A percentile compares a stretch with the other conserved stretches of the same genome.
Evolutionary conservation across 1,140 invertebrate species (phyloP).

Genomic region (Lucilia cuprina): DNA sequence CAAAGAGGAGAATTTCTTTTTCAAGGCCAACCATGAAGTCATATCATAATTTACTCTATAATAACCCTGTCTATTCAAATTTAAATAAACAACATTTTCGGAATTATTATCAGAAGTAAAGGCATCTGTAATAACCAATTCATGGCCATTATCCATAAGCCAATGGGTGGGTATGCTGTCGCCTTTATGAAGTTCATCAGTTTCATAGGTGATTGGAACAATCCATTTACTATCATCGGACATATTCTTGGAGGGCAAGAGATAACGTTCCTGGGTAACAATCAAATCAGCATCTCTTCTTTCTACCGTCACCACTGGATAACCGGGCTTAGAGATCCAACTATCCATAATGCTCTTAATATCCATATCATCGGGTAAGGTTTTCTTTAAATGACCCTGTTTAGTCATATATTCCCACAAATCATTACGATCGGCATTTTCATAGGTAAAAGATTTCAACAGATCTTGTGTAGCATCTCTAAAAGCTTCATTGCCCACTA

Average conservation of each 20-base stretch:
- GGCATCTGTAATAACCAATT: constrained; percentile 49
- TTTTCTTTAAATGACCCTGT: constrained; percentile 63
- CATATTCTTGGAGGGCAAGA: constrained; percentile 46
- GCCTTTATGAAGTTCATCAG: constrained; percentile 50
- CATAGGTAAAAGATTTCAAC: constrained; percentile 69
- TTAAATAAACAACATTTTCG: constrained; percentile 53
- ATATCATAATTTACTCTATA: constrained; percentile 80
- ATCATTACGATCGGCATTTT: constrained; percentile 74
- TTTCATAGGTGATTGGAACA: constrained; percentile 68
- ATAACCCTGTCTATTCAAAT: constrained; percentile 66
- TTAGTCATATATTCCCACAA: constrained; percentile 73
- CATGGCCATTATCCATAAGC: constrained; percentile 48
- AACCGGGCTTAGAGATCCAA: constrained; percentile 85
- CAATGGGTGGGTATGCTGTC: constrained; percentile 55
- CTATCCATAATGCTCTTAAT: constrained; percentile 79
- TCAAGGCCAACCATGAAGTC: constrained; percentile 71
- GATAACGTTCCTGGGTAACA: constrained; percentile 53
- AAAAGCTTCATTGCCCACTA: constrained; percentile 75
- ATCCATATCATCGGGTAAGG: constrained; percentile 63
- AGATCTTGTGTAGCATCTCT: constrained; percentile 71
- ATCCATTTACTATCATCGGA: constrained; percentile 63
- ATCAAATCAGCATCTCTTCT: constrained; percentile 47
- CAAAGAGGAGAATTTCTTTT: constrained; percentile 65
- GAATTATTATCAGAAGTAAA: constrained; percentile 43
- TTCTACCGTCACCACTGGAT: constrained; percentile 75